A percentile compares a stretch with the other conserved stretches of the same genome.
These are phyloP conservation scores for Palythoa grandiflora DNA, from an alignment of 92 coral and sea anemone species.

Conservation along the genomic window DNA sequence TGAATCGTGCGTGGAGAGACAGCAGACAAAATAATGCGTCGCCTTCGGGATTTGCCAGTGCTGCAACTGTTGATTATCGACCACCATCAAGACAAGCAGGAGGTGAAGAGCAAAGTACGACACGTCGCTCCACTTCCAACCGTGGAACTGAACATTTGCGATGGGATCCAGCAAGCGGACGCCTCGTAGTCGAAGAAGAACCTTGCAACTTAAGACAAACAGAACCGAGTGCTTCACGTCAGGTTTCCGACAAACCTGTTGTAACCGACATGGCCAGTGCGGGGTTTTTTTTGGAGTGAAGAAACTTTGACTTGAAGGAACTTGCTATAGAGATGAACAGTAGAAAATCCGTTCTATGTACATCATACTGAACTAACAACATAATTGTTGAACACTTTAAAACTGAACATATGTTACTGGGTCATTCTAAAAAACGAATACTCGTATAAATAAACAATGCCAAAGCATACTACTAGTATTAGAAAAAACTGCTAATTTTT, in stretches of 20 bases:
- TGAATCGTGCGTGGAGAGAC: neutral
- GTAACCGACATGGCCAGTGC: slow-evolving; percentile 45
- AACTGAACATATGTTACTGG: neutral
- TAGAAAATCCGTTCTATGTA: neutral
- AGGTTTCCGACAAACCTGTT: slow-evolving; percentile 37
- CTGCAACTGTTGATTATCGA: neutral
- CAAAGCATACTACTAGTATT: neutral
- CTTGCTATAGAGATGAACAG: neutral
- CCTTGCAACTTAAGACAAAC: neutral
- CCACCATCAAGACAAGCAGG: neutral
- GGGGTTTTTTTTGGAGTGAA: slow-evolving; percentile 3
- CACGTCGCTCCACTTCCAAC: neutral
- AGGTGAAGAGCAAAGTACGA: neutral
- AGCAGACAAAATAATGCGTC: neutral
- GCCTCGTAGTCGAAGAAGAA: slow-evolving; percentile 42
- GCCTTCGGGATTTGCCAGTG: neutral
- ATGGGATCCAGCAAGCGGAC: slow-evolving; percentile 43
- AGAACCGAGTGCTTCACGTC: neutral
- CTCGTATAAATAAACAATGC: too few relatives aligned
- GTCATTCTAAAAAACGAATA: too few relatives aligned
- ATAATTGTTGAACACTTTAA: neutral
- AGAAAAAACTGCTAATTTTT: neutral
- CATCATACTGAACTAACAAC: neutral
- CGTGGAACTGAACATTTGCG: slow-evolving; percentile 34
- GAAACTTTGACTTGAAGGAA: neutral